These are phyloP conservation scores for pig (Sus scrofa) DNA, from an alignment of 2,113 vertebrate genomes.

Conservation along the genomic window DNA sequence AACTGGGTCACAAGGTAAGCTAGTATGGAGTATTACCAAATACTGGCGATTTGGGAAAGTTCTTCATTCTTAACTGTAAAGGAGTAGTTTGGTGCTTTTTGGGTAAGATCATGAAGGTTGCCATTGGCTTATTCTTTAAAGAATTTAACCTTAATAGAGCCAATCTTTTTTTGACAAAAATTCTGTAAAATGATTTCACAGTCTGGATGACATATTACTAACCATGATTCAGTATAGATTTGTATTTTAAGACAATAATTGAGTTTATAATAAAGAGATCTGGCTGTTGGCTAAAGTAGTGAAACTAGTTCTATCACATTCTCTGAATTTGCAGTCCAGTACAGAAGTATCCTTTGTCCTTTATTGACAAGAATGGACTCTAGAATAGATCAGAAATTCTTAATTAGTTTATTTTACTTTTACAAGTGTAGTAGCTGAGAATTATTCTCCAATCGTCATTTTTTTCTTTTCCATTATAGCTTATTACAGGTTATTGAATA, in stretches of 20 bases:
- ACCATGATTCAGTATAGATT: background rate
- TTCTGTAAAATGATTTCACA: slow-evolving; percentile 16
- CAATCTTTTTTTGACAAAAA: background rate
- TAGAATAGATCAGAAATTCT: background rate
- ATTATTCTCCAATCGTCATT: background rate
- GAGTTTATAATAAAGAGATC: background rate
- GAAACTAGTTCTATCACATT: background rate
- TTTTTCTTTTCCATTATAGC: background rate
- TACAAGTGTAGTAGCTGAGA: background rate
- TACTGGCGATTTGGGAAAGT: background rate
- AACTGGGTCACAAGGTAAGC: background rate
- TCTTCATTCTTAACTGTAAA: background rate
- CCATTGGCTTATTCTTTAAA: slow-evolving; percentile 32
- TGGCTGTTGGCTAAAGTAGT: background rate
- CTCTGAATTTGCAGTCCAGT: background rate
- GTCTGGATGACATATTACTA: background rate
- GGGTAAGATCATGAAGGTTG: background rate
- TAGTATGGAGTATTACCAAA: background rate
- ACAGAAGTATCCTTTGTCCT: background rate
- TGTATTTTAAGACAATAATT: background rate
- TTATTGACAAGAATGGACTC: background rate
- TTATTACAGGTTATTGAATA: background rate
- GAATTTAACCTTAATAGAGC: slow-evolving; percentile 4
- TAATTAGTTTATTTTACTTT: background rate
- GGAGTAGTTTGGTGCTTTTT: background rate